phyloP scores from a whole-genome alignment of 2,888 invertebrate genomes.

The Epistrophe eligans region DNA sequence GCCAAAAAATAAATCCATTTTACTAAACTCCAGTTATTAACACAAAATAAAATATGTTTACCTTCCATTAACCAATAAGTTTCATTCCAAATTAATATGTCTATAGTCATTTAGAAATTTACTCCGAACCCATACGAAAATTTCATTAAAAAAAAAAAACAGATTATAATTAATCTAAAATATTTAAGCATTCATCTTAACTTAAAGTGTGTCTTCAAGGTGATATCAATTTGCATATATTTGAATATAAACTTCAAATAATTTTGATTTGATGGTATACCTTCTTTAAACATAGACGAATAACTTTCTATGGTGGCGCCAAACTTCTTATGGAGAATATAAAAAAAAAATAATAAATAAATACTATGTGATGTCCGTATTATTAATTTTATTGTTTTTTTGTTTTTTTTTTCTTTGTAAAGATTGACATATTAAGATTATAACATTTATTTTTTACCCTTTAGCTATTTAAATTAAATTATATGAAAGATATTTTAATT shows the following conservation, averaged over 20 bases:
- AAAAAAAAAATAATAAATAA: background rate
- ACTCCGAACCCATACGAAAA: background rate
- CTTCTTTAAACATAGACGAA: constrained; percentile 18
- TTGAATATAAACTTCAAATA: constrained; percentile 43
- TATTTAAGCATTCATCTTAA: constrained; percentile 38
- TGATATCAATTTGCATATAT: constrained; percentile 59
- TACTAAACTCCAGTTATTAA: no score
- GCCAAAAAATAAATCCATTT: no score
- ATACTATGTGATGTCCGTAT: constrained; percentile 32
- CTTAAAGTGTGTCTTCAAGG: constrained; percentile 41
- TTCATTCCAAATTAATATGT: background rate
- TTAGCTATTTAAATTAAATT: constrained; percentile 4
- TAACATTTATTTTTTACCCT: constrained; percentile 20
- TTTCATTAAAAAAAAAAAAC: background rate
- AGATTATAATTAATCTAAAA: constrained; percentile 28
- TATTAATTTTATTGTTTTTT: constrained; percentile 43
- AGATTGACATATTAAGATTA: constrained; percentile 40
- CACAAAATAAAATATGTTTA: no score
- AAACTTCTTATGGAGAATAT: constrained; percentile 14
- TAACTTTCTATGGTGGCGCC: constrained; percentile 69
- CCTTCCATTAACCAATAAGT: background rate
- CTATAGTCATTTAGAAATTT: background rate
- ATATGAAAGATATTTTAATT: constrained; percentile 7
- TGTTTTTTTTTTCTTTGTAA: background rate
- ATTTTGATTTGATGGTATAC: constrained; percentile 21